A percentile compares a stretch with the other conserved stretches of the same genome.
These are phyloP conservation scores for Cynopterus sphinx DNA, from an alignment of 2,797 vertebrate species.

Conservation along the genomic window DNA sequence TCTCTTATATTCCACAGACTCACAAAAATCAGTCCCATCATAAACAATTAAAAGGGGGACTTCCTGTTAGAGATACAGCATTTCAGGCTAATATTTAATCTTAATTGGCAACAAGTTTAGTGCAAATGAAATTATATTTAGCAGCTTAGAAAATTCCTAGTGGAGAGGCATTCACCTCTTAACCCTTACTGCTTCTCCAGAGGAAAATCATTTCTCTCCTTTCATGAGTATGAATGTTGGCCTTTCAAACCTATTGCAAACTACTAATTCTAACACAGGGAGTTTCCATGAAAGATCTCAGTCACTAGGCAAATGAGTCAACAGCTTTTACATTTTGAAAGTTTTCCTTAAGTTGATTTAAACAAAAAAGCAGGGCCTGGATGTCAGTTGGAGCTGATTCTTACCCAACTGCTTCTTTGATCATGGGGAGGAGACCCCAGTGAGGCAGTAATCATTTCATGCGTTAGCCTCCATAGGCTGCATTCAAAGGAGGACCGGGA, in stretches of 20 bases:
- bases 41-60: background rate
- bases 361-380: background rate
- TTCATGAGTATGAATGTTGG: background rate
- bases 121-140: slow-evolving; percentile 69
- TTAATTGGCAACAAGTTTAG: slow-evolving; percentile 63
- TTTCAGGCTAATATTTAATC: slow-evolving; percentile 67
- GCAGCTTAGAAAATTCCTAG: slow-evolving; percentile 54
- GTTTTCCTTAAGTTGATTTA: background rate
- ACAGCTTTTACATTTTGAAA: slow-evolving; percentile 36
- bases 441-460: background rate
- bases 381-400: background rate
- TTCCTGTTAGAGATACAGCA: slow-evolving; percentile 52
- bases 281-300: slow-evolving; percentile 29
- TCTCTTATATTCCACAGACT: background rate
- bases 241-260: background rate
- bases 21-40: background rate
- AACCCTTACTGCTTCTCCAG: background rate
- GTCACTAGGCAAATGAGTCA: background rate
- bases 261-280: background rate
- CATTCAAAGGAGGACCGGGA: background rate
- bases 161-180: background rate
- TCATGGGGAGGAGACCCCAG: background rate
- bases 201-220: background rate
- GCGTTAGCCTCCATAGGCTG: background rate
- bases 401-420: background rate